phyloP scores from a whole-genome alignment of 2,113 vertebrate genomes.

The Albula goreensis region DNA sequence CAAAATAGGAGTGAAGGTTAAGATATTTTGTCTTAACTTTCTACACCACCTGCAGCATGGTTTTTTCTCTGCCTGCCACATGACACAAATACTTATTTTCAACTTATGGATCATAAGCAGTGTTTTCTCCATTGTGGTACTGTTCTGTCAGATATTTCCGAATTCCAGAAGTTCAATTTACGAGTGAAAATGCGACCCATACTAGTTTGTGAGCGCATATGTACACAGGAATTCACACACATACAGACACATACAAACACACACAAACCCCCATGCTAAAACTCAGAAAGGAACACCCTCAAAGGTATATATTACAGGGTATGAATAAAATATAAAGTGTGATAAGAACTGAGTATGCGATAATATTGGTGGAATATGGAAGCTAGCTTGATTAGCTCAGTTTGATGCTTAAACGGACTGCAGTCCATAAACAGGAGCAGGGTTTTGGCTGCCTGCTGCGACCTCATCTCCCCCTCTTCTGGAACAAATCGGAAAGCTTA shows the following conservation, averaged over 20 bases:
- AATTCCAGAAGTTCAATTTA: neutral
- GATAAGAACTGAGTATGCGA: neutral
- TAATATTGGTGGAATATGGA: neutral
- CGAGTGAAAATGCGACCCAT: neutral
- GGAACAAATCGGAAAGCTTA: slow-evolving; percentile 71
- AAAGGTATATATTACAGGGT: neutral
- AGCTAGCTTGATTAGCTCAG: neutral
- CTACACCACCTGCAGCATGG: no score
- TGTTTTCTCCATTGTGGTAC: no score
- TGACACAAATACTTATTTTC: no score
- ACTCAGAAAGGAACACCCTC: neutral
- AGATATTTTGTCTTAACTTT: no score
- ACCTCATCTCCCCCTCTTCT: slow-evolving; percentile 58
- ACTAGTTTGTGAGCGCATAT: neutral
- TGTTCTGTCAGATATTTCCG: neutral
- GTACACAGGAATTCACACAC: neutral
- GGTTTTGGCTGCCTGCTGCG: slow-evolving; percentile 35
- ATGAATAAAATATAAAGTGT: neutral
- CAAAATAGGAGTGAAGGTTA: no score
- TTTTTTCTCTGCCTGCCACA: no score
- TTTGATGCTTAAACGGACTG: neutral
- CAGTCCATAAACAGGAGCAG: slow-evolving; percentile 20
- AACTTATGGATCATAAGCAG: neutral
- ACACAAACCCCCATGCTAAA: neutral
- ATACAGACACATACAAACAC: neutral